Evolutionary conservation across 2,888 invertebrate species (phyloP).

Genomic region (Tanaodytes sp.): DNA sequence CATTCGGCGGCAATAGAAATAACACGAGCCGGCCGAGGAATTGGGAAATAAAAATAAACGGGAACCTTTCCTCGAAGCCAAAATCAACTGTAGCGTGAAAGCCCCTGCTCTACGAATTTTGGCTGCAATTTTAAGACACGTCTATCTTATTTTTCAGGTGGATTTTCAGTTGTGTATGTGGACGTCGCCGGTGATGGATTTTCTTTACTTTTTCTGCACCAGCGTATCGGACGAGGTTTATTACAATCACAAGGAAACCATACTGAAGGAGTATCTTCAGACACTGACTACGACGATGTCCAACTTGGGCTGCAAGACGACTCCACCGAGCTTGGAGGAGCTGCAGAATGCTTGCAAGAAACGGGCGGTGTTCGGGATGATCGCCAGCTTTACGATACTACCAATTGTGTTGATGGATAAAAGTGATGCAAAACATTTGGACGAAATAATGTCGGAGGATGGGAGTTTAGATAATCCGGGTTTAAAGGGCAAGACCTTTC

Average conservation of each 20-base stretch:
- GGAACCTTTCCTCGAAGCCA: background rate
- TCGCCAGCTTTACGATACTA: slow-evolving; percentile 59
- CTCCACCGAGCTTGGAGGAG: slow-evolving; percentile 58
- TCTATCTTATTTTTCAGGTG: slow-evolving; percentile 65
- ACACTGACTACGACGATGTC: slow-evolving; percentile 60
- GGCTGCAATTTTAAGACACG: slow-evolving; percentile 28
- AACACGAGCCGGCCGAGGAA: background rate
- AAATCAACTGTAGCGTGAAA: slow-evolving; percentile 23
- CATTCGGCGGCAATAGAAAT: background rate
- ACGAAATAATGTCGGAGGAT: slow-evolving; percentile 59
- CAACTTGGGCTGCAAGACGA: slow-evolving; percentile 59
- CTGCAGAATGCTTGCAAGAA: slow-evolving; percentile 56
- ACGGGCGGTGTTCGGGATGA: slow-evolving; percentile 56
- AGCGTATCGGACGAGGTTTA: slow-evolving; percentile 62
- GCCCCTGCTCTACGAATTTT: slow-evolving; percentile 19
- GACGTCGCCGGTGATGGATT: slow-evolving; percentile 72
- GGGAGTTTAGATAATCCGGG: slow-evolving; percentile 47
- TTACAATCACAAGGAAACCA: slow-evolving; percentile 47
- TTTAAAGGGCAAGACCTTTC: slow-evolving; percentile 42
- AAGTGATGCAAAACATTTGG: slow-evolving; percentile 55
- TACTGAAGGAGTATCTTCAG: slow-evolving; percentile 61
- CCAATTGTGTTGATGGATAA: slow-evolving; percentile 63
- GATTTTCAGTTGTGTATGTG: slow-evolving; percentile 73
- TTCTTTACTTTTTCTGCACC: slow-evolving; percentile 73
- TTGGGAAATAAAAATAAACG: background rate